phyloP scores from a whole-genome alignment of 2,888 invertebrate species.

The Sialis fuliginosa region DNA sequence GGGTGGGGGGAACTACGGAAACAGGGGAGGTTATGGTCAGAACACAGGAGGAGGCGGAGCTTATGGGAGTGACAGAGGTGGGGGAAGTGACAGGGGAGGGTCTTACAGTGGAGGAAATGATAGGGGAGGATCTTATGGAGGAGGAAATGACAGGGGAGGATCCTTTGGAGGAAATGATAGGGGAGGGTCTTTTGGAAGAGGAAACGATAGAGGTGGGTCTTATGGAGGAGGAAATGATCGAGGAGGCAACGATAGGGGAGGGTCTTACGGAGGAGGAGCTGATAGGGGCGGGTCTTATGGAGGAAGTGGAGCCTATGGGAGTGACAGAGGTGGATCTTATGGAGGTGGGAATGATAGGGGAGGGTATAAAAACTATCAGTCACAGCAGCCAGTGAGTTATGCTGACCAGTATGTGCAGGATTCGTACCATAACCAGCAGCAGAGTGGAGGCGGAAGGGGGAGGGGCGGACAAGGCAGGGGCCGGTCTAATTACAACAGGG shows the following conservation, averaged over 20 bases:
- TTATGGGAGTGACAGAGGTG: conserved; percentile 11
- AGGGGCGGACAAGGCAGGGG: conserved; percentile 15
- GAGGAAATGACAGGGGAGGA: conserved; percentile 5
- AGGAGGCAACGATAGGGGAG: conserved; percentile 2
- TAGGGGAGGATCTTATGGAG: neutral
- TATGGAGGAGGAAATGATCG: neutral
- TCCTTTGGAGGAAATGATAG: conserved; percentile 1
- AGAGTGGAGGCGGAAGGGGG: conserved; percentile 15
- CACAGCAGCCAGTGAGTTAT: conserved; percentile 15
- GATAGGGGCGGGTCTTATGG: neutral
- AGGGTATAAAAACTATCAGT: conserved; percentile 6
- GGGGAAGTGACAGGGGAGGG: neutral
- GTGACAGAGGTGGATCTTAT: too few relatives aligned
- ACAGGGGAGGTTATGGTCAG: conserved; percentile 17
- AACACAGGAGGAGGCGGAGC: conserved; percentile 17
- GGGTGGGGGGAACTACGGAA: conserved; percentile 17
- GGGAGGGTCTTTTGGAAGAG: conserved; percentile 2
- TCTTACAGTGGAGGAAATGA: neutral
- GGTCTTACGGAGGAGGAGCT: neutral
- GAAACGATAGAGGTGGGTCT: neutral
- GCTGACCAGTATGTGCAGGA: conserved; percentile 27
- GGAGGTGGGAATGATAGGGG: conserved; percentile 16
- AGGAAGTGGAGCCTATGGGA: neutral
- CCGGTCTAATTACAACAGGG: conserved; percentile 22
- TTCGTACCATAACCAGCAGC: conserved; percentile 23